Conservation (phyloP, 1,140 invertebrate species). For the Apocrypta bakeri region DNA sequence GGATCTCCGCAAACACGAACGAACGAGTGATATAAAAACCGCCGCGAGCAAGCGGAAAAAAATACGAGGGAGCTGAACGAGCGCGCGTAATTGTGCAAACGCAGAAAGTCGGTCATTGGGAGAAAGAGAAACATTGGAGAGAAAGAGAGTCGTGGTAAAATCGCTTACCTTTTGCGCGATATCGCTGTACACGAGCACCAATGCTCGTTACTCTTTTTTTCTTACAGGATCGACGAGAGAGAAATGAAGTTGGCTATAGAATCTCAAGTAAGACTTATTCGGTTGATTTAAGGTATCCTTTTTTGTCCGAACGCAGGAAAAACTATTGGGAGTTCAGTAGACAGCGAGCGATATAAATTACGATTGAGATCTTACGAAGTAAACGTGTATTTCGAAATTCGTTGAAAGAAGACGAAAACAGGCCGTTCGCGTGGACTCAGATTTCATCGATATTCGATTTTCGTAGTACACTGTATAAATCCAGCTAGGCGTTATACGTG, state of each 20-base stretch:
- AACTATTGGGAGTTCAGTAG: background rate
- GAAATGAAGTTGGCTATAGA: background rate
- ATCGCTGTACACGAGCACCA: no score
- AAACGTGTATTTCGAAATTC: background rate
- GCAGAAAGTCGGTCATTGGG: conserved; percentile 26
- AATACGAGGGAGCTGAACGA: background rate
- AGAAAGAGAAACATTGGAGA: background rate
- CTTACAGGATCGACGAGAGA: background rate
- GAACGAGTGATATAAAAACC: conserved; percentile 27
- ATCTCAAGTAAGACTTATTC: background rate
- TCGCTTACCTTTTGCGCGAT: conserved; percentile 10
- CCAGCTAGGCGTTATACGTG: background rate
- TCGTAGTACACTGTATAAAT: background rate
- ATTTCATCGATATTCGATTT: conserved; percentile 44
- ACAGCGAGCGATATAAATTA: background rate
- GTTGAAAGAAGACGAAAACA: background rate
- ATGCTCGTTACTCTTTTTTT: background rate
- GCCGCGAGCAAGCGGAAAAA: background rate
- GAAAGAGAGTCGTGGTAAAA: conserved; percentile 5
- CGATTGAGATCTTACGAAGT: background rate
- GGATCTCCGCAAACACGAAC: background rate
- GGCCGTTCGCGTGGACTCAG: background rate
- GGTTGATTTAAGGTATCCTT: conserved; percentile 16
- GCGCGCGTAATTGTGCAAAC: conserved; percentile 27
- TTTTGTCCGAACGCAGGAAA: background rate